A percentile compares a stretch with the other conserved stretches of the same genome.
Evolutionary conservation across 2,888 invertebrate genomes (phyloP).

Genomic region (Myopa testacea): DNA sequence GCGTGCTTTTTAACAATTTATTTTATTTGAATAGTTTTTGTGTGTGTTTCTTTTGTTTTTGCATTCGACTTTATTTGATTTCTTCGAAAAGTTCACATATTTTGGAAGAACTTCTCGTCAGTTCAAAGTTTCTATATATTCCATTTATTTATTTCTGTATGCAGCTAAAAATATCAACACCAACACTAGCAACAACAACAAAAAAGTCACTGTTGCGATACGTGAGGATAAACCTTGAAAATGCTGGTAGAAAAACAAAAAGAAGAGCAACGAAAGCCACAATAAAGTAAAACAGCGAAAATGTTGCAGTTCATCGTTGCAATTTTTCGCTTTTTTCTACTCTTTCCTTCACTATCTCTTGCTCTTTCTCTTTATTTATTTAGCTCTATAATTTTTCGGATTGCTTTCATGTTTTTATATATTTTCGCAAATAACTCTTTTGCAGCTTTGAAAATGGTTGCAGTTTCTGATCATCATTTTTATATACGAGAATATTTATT

Average conservation of each 20-base stretch:
- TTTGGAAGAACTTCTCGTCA: background rate
- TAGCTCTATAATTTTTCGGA: too few relatives aligned
- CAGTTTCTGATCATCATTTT: too few relatives aligned
- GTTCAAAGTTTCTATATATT: background rate
- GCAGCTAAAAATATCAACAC: background rate
- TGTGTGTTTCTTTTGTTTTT: background rate
- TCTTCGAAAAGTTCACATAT: background rate
- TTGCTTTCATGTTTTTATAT: too few relatives aligned
- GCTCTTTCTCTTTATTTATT: too few relatives aligned
- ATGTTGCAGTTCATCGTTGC: slow-evolving; percentile 32
- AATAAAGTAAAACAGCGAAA: slow-evolving; percentile 15
- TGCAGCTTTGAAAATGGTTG: too few relatives aligned
- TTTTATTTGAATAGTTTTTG: background rate
- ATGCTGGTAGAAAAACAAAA: background rate
- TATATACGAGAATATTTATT: too few relatives aligned
- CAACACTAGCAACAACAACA: too few relatives aligned
- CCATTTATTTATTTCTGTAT: background rate
- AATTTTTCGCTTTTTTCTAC: slow-evolving; percentile 17
- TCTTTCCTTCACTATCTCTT: too few relatives aligned
- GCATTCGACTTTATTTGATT: background rate
- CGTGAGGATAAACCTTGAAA: too few relatives aligned
- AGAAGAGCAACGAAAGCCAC: background rate
- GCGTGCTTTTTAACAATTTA: background rate
- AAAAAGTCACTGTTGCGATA: too few relatives aligned
- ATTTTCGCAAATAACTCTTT: too few relatives aligned